These are phyloP conservation scores for Cliona cf. orientalis DNA, from an alignment of 37 sponge, comb jelly and placozoan species.

Conservation along the genomic window DNA sequence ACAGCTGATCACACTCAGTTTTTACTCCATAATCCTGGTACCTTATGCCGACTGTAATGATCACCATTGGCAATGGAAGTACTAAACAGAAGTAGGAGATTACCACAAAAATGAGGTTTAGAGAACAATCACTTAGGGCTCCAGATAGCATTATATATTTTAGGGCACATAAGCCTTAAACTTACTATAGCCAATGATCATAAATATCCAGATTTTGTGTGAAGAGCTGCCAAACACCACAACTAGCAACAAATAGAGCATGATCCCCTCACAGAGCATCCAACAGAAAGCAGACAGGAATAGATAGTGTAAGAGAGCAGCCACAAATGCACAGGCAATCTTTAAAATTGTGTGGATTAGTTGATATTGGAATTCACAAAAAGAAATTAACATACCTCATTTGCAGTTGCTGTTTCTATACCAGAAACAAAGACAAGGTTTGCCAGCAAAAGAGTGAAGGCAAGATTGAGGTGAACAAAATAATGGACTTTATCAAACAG, in stretches of 20 bases:
- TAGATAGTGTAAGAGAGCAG: conserved; percentile 52
- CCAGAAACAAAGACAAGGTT: conserved; percentile 47
- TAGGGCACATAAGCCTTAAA: not conserved
- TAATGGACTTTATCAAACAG: conserved; percentile 43
- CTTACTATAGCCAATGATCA: conserved; percentile 55
- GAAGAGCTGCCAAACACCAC: conserved; percentile 47
- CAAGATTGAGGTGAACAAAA: conserved; percentile 72
- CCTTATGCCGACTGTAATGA: conserved; percentile 40
- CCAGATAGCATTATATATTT: not conserved
- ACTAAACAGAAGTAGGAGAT: not conserved
- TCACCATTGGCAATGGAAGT: conserved; percentile 35
- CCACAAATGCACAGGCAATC: conserved; percentile 33
- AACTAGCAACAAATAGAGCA: conserved; percentile 64
- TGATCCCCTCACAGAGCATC: conserved; percentile 81
- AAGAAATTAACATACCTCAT: not conserved
- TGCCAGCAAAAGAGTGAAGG: conserved; percentile 45
- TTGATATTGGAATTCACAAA: too few species aligned
- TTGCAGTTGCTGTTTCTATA: conserved; percentile 28
- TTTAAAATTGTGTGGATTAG: too few species aligned
- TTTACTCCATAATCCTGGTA: conserved; percentile 37
- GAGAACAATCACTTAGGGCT: not conserved
- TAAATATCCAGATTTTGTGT: conserved; percentile 38
- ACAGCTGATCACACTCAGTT: conserved; percentile 5
- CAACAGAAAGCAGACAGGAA: conserved; percentile 70
- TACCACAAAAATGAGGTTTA: too few species aligned